phyloP scores from a whole-genome alignment of 2,113 vertebrate species.

The Albula goreensis region DNA sequence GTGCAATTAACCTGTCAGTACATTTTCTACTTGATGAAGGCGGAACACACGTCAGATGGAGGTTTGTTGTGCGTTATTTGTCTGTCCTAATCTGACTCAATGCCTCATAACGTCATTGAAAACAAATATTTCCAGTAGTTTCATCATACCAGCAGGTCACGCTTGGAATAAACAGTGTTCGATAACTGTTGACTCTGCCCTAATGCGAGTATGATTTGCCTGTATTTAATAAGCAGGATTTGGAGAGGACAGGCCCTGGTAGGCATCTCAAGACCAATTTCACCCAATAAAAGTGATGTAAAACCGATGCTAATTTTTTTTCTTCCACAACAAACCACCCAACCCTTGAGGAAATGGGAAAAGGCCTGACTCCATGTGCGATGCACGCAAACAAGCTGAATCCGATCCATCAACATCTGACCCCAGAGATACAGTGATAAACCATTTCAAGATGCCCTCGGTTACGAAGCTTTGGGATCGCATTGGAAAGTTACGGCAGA shows the following conservation, averaged over 20 bases:
- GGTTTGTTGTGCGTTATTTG: too few relatives aligned
- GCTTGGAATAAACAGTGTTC: background rate
- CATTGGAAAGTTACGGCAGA: background rate
- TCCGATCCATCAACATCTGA: background rate
- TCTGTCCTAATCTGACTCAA: background rate
- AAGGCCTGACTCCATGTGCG: background rate
- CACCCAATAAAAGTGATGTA: background rate
- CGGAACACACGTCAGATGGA: too few relatives aligned
- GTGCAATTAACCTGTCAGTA: too few relatives aligned
- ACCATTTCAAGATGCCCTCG: constrained; percentile 1
- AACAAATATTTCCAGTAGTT: background rate
- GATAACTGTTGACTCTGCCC: background rate
- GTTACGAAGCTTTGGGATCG: background rate
- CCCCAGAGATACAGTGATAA: background rate
- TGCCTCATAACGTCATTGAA: background rate
- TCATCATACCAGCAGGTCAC: background rate
- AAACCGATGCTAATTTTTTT: background rate
- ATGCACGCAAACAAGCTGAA: background rate
- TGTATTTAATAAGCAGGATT: background rate
- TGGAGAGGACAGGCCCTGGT: background rate
- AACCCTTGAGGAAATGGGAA: background rate
- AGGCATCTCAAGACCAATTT: background rate
- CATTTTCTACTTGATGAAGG: too few relatives aligned
- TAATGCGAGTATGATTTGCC: background rate
- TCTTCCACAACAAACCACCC: background rate